These are phyloP conservation scores for Trachelus troglodyta DNA, from an alignment of 2,888 invertebrate species.

Conservation along the genomic window DNA sequence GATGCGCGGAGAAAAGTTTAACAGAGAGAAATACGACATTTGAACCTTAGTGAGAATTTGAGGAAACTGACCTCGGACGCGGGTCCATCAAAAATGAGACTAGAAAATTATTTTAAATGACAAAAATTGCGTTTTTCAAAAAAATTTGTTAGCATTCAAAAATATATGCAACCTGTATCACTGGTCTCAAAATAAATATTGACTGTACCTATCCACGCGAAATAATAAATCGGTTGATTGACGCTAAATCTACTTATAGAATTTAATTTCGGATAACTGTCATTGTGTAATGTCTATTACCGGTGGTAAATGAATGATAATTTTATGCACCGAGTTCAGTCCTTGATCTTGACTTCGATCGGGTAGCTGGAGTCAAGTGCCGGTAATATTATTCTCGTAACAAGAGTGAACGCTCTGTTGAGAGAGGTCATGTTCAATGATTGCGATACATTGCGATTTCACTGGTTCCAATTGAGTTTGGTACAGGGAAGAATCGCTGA, in stretches of 20 bases:
- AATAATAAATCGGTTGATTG: background rate
- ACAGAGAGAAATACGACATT: background rate
- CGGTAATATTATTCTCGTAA: slow-evolving; percentile 13
- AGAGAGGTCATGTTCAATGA: background rate
- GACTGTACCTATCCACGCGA: background rate
- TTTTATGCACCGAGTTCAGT: background rate
- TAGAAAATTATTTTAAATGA: background rate
- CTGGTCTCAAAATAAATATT: background rate
- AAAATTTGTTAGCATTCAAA: background rate
- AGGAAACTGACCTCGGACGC: background rate
- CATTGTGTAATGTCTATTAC: slow-evolving; percentile 26
- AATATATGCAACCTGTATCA: background rate
- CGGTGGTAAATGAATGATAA: slow-evolving; percentile 1
- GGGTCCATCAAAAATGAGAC: background rate
- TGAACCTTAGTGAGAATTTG: background rate
- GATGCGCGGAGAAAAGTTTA: background rate
- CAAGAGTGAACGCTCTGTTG: background rate
- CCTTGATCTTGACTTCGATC: slow-evolving; percentile 1
- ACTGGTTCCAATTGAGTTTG: background rate
- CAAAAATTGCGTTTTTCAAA: too few species aligned
- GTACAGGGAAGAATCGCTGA: background rate
- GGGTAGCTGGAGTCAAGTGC: background rate
- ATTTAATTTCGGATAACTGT: background rate
- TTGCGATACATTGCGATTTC: background rate
- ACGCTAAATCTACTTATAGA: background rate